Evolutionary conservation across 1,140 invertebrate species (phyloP), one percentile per base, ranked within the genome.

Genomic region (Zaprionus tsacasi): DNA sequence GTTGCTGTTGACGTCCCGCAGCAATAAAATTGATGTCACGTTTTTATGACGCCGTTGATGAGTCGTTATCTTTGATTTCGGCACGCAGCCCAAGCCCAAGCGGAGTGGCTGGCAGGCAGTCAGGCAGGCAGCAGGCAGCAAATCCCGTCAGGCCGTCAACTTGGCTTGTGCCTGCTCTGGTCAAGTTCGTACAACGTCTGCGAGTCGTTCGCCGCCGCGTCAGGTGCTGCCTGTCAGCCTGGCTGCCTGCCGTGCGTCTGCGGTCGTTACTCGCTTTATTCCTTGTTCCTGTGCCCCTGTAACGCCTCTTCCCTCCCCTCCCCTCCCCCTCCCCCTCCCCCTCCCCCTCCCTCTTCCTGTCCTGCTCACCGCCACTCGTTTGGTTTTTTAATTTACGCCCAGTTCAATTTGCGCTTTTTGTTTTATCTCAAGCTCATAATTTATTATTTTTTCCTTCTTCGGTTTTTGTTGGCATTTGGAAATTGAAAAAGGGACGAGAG

Each of bases 31-130:
- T 88, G 83, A 88, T 88, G 85, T 88, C 85, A 88, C 85, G 83
- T 88, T 88, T 88, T 88, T 88, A 88, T 88, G 83, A 88, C 83
- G 85, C 80, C 80, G 78, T 88, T 88, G 85, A 88, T 88, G 80
- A 88, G 78, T 88, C 80, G 83, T 88, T 88, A 88, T 88, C 85
- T 88, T 88, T 88, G 85, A 88, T 88, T 88, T 81, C 70, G 68
- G 74, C 76, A 78, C 79, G 71, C 83, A 78, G 65, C 56, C 82
- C 76, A 38, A 72, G 45, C n/a, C 6, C n/a, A 43, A 13, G 40
- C 76, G 36, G 36, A 12, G 12, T 4, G 13, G 61, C 13, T 59
- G 57, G 21, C 45, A 17, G 21, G n/a, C n/a, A n/a, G n/a, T n/a
- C n/a, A 2, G 43, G 61, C 13, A 64, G 57, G 21, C 45, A 17